Conservation (phyloP, 2,888 invertebrate species). For the Cheiracanthium punctorium region DNA sequence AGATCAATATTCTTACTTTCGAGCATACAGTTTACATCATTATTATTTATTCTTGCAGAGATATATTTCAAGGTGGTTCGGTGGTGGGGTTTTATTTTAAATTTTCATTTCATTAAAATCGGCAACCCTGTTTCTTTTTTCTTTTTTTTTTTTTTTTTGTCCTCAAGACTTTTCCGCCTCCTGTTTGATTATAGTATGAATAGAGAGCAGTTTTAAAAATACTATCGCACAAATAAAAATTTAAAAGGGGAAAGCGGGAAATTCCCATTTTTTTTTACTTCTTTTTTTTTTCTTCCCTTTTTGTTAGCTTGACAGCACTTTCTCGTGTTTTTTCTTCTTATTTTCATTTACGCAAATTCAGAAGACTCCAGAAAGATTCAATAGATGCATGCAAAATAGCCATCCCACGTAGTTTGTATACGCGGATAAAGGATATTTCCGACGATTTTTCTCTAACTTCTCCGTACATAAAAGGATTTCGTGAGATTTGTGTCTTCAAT, state of each 20-base stretch:
- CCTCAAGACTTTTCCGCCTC: conserved; percentile 9
- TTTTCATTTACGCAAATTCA: conserved; percentile 20
- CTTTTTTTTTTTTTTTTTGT: too few species aligned
- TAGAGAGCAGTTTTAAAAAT: conserved; percentile 11
- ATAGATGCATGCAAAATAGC: conserved; percentile 48
- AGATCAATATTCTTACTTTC: conserved; percentile 27
- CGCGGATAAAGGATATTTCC: background rate
- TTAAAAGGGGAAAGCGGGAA: background rate
- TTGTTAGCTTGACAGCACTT: background rate
- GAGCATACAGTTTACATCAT: conserved; percentile 32
- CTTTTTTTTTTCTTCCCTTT: background rate
- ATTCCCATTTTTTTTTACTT: background rate
- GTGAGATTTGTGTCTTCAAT: background rate
- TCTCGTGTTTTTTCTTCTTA: conserved; percentile 4
- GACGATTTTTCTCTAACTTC: background rate
- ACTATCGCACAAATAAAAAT: background rate
- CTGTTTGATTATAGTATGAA: conserved; percentile 41
- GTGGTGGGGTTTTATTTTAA: conserved; percentile 13
- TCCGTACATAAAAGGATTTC: background rate
- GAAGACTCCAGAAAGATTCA: conserved; percentile 30
- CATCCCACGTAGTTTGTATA: conserved; percentile 25
- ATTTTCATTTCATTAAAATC: conserved; percentile 52
- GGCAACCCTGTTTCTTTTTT: conserved; percentile 24
- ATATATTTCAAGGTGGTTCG: conserved; percentile 19
- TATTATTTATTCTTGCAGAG: conserved; percentile 57